Evolutionary conservation across 2,888 invertebrate genomes (phyloP).

Genomic region (Craniophora ligustri): DNA sequence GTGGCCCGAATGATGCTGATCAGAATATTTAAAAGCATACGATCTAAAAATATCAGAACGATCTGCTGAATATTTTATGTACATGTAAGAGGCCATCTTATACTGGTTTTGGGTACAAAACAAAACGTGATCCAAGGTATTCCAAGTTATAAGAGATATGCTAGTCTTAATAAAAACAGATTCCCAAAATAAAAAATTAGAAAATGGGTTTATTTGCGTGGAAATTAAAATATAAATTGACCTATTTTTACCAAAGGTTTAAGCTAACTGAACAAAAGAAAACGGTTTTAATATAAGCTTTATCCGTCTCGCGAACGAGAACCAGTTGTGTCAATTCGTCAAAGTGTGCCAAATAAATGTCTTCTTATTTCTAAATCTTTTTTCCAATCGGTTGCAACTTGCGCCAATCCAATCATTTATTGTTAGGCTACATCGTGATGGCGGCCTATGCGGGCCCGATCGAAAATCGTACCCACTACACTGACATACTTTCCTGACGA

Average conservation of each 20-base stretch:
- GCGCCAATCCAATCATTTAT: constrained; percentile 27
- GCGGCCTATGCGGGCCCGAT: constrained; percentile 44
- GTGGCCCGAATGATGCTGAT: constrained; percentile 13
- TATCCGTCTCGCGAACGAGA: too few relatives aligned
- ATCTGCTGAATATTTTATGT: constrained; percentile 22
- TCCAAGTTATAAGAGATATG: constrained; percentile 3
- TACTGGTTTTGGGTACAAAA: constrained; percentile 40
- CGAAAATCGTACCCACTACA: constrained; percentile 45
- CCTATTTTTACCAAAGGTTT: too few relatives aligned
- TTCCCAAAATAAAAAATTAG: too few relatives aligned
- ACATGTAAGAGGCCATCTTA: constrained; percentile 33
- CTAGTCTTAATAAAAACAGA: too few relatives aligned
- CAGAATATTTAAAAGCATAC: constrained; percentile 18
- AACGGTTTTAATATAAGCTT: too few relatives aligned
- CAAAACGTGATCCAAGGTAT: constrained; percentile 15
- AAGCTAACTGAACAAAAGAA: too few relatives aligned
- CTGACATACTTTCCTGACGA: constrained; percentile 59
- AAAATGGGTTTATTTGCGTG: too few relatives aligned
- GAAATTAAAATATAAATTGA: too few relatives aligned
- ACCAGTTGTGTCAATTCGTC: too few relatives aligned
- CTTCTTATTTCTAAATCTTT: too few relatives aligned
- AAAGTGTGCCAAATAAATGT: too few relatives aligned
- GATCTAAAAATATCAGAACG: constrained; percentile 4
- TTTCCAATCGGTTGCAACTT: constrained; percentile 6
- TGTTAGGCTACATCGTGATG: constrained; percentile 55